Base-by-base conservation (phyloP, 2,797 vertebrate species). In the Buphagus erythrorhynchus region DNA sequence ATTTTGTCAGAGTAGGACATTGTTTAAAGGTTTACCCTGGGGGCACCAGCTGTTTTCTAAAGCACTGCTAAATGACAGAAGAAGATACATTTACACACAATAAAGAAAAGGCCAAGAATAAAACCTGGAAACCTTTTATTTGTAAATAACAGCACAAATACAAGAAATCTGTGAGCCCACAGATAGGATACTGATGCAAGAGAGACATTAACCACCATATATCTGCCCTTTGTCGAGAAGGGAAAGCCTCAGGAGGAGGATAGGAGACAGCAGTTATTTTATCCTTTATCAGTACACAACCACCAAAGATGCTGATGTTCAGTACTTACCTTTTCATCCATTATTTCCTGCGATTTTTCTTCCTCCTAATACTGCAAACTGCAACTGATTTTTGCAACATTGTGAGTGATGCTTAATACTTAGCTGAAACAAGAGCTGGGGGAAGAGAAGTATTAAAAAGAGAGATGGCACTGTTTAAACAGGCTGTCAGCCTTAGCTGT, bases 31-130 rank as follows among this genome's bases (percentile, higher is more conserved):
- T 49, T 95, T 87, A 29, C 74, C 68, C 58, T 83, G 69, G 58
- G 21, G 68, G 38, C 73, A 96, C 49, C 86, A 87, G 72, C 65
- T 93, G 89, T 86, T 96, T 90, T 82, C 80, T 76, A 29, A 85
- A 81, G 55, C 54, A 67, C 33, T 46, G 43, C 36, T 79, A 90
- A 93, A 74, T 38, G 48, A 51, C 79, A 81, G 40, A 61, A 83
- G n/a, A 73, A 90, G 26, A 69, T 38, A 46, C 21, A 29, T 17
- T 84, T 57, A 61, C 7, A 52, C 5, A 16, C 16, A 80, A 14
- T 16, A 45, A 5, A 61, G 16, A 14, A 46, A 82, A 18, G 51
- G 43, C 42, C 81, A 78, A 83, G 52, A 84, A 80, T 86, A 86
- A 86, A 69, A 69, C 22, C 46, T 77, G 36, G 24, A 85, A 77